These are phyloP conservation scores for Synanthedon vespiformis DNA, from an alignment of 2,888 invertebrate genomes.

Conservation along the genomic window DNA sequence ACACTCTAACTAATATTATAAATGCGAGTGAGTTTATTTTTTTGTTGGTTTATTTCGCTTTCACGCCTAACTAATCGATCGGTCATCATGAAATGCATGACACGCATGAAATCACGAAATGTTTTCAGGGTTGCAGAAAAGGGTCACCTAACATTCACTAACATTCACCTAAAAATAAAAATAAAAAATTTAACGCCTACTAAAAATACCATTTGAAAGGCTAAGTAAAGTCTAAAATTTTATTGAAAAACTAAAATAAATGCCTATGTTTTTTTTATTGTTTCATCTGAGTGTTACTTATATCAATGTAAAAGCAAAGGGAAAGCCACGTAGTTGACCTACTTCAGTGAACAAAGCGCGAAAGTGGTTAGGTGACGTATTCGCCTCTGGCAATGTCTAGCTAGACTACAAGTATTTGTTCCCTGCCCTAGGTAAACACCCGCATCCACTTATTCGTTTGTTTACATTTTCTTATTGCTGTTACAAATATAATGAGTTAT, in stretches of 20 bases:
- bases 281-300: not conserved
- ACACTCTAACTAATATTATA: too few relatives aligned
- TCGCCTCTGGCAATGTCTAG: slow-evolving; percentile 6
- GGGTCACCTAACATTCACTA: too few relatives aligned
- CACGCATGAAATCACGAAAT: too few relatives aligned
- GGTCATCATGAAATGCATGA: too few relatives aligned
- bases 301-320: slow-evolving; percentile 2
- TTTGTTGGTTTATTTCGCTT: too few relatives aligned
- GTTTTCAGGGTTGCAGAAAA: too few relatives aligned
- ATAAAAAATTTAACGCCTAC: too few relatives aligned
- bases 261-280: not conserved
- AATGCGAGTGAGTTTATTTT: too few relatives aligned
- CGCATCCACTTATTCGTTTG: slow-evolving; percentile 5
- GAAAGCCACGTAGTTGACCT: slow-evolving; percentile 9
- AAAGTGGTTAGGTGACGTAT: slow-evolving; percentile 11
- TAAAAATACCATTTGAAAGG: too few relatives aligned
- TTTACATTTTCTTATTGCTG: slow-evolving; percentile 9
- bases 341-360: slow-evolving; percentile 9
- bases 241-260: not conserved
- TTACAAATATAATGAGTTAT: not conserved
- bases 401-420: slow-evolving; percentile 5
- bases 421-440: slow-evolving; percentile 11
- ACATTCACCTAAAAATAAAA: too few relatives aligned
- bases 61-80: too few relatives aligned
- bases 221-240: too few relatives aligned